Conservation (phyloP, 2,888 invertebrate species). For the Bugulina stolonifera region DNA sequence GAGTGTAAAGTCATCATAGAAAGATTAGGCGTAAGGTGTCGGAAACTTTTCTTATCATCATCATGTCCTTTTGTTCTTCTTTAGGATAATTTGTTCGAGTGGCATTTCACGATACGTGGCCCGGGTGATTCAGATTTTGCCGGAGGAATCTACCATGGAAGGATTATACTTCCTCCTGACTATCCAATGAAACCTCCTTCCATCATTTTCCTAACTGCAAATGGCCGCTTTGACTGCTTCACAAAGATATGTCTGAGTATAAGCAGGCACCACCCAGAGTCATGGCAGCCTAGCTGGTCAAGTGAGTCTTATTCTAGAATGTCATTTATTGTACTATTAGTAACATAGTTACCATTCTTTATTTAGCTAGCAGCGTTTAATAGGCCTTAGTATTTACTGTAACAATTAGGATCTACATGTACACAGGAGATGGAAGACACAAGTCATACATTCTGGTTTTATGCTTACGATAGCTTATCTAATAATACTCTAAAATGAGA, state of each 20-base stretch:
- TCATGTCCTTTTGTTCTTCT: constrained; percentile 27
- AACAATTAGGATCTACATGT: too few relatives aligned
- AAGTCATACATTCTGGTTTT: too few relatives aligned
- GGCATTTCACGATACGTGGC: constrained; percentile 92
- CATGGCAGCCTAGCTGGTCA: constrained; percentile 96
- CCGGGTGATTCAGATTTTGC: constrained; percentile 82
- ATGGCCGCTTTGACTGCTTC: constrained; percentile 85
- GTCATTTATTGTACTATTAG: too few relatives aligned
- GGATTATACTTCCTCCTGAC: constrained; percentile 82
- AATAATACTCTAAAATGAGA: too few relatives aligned
- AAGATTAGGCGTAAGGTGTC: too few relatives aligned
- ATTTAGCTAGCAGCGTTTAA: too few relatives aligned
- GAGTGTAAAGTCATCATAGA: too few relatives aligned
- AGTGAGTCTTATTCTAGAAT: too few relatives aligned
- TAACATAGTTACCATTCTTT: too few relatives aligned
- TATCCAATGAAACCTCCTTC: constrained; percentile 97
- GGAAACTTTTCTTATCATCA: not conserved
- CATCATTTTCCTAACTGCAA: constrained; percentile 84
- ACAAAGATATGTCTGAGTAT: constrained; percentile 93
- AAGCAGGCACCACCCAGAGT: constrained; percentile 93
- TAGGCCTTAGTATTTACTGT: too few relatives aligned
- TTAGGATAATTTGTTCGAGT: constrained; percentile 85
- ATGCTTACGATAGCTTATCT: too few relatives aligned
- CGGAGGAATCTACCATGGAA: constrained; percentile 80
- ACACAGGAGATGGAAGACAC: too few relatives aligned